These are phyloP conservation scores for Sebastes melanostomus DNA, from an alignment of 2,797 vertebrate species.

Conservation along the genomic window DNA sequence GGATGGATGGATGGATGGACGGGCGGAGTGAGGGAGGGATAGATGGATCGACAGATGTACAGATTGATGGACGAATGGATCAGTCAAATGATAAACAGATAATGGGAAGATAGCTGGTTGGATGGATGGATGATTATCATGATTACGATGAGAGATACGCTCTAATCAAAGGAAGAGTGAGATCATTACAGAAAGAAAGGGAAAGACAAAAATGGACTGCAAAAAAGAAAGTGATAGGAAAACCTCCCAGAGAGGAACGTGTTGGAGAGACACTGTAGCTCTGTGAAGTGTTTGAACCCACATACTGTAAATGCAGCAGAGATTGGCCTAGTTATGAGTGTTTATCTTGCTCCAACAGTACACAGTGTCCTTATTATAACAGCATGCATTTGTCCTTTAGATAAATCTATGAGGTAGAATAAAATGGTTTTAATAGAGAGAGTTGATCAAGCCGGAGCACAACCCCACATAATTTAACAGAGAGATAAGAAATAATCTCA, in stretches of 20 bases:
- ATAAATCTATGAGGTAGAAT: neutral
- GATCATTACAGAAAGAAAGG: constrained; percentile 8
- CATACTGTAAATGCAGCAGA: constrained; percentile 57
- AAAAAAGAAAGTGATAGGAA: neutral
- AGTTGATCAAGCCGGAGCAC: neutral
- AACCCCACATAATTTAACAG: neutral
- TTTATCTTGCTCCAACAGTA: constrained; percentile 50
- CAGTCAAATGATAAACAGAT: constrained; percentile 31
- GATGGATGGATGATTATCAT: constrained; percentile 17
- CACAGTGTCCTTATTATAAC: constrained; percentile 57
- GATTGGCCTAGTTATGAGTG: constrained; percentile 60
- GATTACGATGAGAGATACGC: constrained; percentile 15
- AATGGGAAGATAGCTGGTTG: constrained; percentile 1
- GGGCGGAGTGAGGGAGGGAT: neutral
- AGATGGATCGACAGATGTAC: neutral
- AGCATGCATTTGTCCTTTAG: constrained; percentile 19
- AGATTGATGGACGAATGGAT: constrained; percentile 17
- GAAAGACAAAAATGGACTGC: neutral
- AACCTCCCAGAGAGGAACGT: constrained; percentile 4
- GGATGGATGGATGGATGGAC: neutral
- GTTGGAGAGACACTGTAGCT: constrained; percentile 17
- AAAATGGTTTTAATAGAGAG: neutral
- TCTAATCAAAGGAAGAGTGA: constrained; percentile 26
- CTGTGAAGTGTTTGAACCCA: constrained; percentile 43
- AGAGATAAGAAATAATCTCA: neutral